Evolutionary conservation across 2,797 vertebrate species (phyloP), one percentile per base, ranked within the genome.

Genomic region (Centropyge bicolor): DNA sequence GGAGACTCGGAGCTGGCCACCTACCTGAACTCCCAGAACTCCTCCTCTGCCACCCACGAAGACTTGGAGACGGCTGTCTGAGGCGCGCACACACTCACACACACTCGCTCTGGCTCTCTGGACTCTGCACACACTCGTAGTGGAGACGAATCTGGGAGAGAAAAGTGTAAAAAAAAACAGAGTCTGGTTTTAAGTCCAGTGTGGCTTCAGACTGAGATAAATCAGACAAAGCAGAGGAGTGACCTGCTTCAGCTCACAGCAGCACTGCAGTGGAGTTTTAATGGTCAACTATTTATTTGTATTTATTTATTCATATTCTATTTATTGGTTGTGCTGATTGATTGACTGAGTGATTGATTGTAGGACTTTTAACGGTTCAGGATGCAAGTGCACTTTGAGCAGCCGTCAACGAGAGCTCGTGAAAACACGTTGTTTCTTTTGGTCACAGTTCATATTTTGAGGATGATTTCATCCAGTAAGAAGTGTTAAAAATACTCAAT

Each of bases 61-160:
- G 98, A 99, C 91, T 90, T 99, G 90, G 98, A 99, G 95, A 99
- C 98, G 1, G 98, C 98, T 27, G 98, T 99, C 81, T 99, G 97
- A 99, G 62, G 27, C 81, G 1, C 64, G 2, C 46, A 6, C 65
- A 24, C 76, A 31, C 70, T 20, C 74, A 14, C 43, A 36, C 65
- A 0, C 82, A 55, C 76, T 12, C 60, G 2, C 74, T 54, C 38
- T 12, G 75, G 65, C 76, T 67, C 73, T 76, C 43, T 69, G 76
- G 78, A 86, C 83, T 79, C 80, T 48, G 75, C 74, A 64, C 84
- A 68, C 76, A 24, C 76, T 65, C 41, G 5, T 7, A 55, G 79
- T 24, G 31, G 48, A 65, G 77, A 74, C 71, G 19, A 59, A 49
- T 41, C 40, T 43, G 61, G 20, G 72, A 71, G 54, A 72, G 65